Conservation (phyloP, 2,888 invertebrate species). For the Nysson spinosus region DNA sequence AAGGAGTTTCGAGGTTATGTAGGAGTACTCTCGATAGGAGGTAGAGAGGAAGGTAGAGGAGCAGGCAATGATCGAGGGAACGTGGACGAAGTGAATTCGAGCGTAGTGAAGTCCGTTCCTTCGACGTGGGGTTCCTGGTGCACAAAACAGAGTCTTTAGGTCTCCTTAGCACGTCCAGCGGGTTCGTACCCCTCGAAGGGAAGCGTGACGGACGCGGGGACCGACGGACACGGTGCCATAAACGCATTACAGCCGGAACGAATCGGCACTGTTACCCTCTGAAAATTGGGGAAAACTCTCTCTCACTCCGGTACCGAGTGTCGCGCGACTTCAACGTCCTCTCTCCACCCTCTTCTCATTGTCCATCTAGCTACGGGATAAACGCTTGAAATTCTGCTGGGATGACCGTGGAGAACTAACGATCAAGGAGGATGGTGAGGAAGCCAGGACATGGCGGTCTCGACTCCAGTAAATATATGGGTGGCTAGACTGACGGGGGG, state of each 20-base stretch:
- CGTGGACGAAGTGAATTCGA: slow-evolving; percentile 21
- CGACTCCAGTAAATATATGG: slow-evolving; percentile 59
- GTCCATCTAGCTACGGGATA: slow-evolving; percentile 34
- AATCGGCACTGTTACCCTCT: slow-evolving; percentile 63
- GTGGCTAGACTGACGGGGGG: slow-evolving; percentile 36
- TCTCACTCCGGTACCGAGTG: slow-evolving; percentile 40
- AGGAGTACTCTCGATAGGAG: background rate
- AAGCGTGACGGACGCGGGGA: slow-evolving; percentile 63
- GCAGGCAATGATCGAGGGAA: slow-evolving; percentile 46
- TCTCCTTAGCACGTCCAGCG: slow-evolving; percentile 65
- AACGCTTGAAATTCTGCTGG: slow-evolving; percentile 54
- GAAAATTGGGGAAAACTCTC: slow-evolving; percentile 67
- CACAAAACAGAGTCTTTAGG: slow-evolving; percentile 71
- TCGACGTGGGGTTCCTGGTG: slow-evolving; percentile 31
- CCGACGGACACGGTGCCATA: slow-evolving; percentile 61
- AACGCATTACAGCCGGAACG: slow-evolving; percentile 75
- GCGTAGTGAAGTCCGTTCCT: slow-evolving; percentile 19
- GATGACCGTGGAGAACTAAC: slow-evolving; percentile 47
- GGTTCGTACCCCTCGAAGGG: slow-evolving; percentile 46
- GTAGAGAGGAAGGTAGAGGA: background rate
- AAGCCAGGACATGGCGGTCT: slow-evolving; percentile 24
- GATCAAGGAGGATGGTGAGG: slow-evolving; percentile 24
- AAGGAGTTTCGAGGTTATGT: no score
- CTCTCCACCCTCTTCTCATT: slow-evolving; percentile 41
- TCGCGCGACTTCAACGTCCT: slow-evolving; percentile 58